These are phyloP conservation scores for Danio aesculapii DNA, from an alignment of 2,797 vertebrate genomes.

Conservation along the genomic window DNA sequence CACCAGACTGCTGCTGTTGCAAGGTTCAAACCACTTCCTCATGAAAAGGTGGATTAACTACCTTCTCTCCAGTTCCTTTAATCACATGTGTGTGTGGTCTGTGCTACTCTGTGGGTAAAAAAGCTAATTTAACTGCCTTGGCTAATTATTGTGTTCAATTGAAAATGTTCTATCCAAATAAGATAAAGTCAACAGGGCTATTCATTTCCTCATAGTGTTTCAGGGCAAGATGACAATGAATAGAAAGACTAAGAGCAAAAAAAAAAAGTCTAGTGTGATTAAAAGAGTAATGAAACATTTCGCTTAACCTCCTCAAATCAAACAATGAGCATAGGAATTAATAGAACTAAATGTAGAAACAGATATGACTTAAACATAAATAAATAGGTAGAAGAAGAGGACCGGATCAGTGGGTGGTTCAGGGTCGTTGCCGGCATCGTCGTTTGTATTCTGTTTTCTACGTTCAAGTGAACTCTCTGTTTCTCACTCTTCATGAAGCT, in stretches of 20 bases:
- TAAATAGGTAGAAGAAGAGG: constrained; percentile 77
- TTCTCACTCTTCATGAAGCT: constrained; percentile 96
- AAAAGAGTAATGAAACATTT: constrained; percentile 63
- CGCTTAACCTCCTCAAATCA: constrained; percentile 64
- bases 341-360: constrained; percentile 67
- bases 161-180: background rate
- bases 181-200: constrained; percentile 27
- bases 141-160: constrained; percentile 1
- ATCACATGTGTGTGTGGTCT: constrained; percentile 8
- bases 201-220: constrained; percentile 54
- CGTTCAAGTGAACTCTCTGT: constrained; percentile 76
- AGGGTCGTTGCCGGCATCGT: constrained; percentile 67
- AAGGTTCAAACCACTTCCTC: constrained; percentile 13
- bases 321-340: constrained; percentile 64
- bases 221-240: constrained; percentile 39
- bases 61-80: constrained; percentile 31
- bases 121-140: constrained; percentile 37
- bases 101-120: constrained; percentile 41
- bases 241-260: constrained; percentile 52
- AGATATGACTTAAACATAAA: constrained; percentile 75
- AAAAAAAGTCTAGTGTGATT: constrained; percentile 50
- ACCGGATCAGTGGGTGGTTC: constrained; percentile 63
- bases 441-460: constrained; percentile 64
- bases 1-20: constrained; percentile 38
- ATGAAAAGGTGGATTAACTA: constrained; percentile 34